phyloP scores from a whole-genome alignment of 2,888 invertebrate species.

The Hipparchia sbordonii region DNA sequence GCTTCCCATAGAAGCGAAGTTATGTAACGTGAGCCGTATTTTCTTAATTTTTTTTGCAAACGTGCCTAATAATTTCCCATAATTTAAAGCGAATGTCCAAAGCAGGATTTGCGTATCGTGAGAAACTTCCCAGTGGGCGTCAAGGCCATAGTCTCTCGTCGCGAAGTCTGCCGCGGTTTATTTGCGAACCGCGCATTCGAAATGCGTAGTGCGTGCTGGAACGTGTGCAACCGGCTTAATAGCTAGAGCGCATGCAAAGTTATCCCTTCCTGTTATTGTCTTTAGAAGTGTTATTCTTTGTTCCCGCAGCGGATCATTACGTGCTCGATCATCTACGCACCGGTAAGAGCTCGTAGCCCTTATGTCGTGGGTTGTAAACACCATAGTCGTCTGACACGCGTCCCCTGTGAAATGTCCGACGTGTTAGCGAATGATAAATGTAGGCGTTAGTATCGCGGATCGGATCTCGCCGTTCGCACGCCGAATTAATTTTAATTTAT shows the following conservation, averaged over 20 bases:
- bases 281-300: conserved; percentile 78
- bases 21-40: conserved; percentile 5
- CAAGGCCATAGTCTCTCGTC: conserved; percentile 71
- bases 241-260: conserved; percentile 59
- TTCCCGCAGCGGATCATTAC: conserved; percentile 69
- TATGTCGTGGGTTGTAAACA: conserved; percentile 62
- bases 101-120: conserved; percentile 49
- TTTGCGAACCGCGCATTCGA: conserved; percentile 69
- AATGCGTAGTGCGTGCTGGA: conserved; percentile 56
- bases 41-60: conserved; percentile 7
- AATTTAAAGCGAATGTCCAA: conserved; percentile 20
- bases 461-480: conserved; percentile 82
- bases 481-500: conserved; percentile 84
- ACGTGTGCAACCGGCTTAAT: conserved; percentile 63
- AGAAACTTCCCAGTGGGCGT: conserved; percentile 58
- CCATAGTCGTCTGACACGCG: conserved; percentile 62
- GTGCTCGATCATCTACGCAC: conserved; percentile 60
- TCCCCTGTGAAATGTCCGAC: conserved; percentile 78
- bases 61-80: conserved; percentile 12
- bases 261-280: conserved; percentile 73
- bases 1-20: conserved; percentile 10
- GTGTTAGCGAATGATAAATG: conserved; percentile 83
- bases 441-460: conserved; percentile 82
- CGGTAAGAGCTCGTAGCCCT: conserved; percentile 49
- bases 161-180: conserved; percentile 71